Percentiles rank a stretch among this genome's conserved stretches.
Conservation (phyloP, 2,113 vertebrate genomes). For the Seriola rivoliana region DNA sequence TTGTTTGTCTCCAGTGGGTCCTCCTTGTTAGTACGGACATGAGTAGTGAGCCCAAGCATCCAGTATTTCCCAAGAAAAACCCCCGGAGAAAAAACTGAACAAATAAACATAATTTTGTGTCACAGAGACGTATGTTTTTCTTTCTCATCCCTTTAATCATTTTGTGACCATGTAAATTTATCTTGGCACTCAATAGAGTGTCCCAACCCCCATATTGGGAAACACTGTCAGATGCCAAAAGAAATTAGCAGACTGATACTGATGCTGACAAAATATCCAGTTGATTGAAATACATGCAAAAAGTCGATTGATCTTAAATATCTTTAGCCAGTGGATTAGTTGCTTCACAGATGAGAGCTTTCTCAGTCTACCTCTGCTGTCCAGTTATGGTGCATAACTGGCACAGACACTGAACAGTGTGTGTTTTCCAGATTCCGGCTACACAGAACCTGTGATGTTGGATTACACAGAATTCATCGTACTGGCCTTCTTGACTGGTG, state of each 20-base stretch:
- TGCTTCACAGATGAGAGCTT: not conserved
- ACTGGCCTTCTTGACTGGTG: constrained; percentile 20
- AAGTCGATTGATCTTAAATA: not conserved
- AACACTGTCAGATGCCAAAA: not conserved
- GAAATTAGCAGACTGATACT: too few species aligned
- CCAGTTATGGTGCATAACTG: constrained; percentile 11
- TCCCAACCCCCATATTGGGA: not conserved
- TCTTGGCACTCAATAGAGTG: too few species aligned
- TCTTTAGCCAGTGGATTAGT: not conserved
- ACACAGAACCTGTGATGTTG: accelerated
- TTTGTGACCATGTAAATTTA: not conserved
- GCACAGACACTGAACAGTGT: not conserved
- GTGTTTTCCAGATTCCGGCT: constrained; percentile 72
- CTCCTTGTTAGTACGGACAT: not conserved
- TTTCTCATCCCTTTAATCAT: not conserved
- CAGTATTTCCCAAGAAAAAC: not conserved
- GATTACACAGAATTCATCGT: not conserved
- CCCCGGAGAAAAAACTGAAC: not conserved
- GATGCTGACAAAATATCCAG: not conserved
- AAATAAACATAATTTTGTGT: not conserved
- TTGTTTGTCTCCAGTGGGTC: not conserved
- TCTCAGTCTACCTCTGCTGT: constrained; percentile 7
- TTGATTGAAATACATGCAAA: not conserved
- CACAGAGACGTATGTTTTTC: not conserved
- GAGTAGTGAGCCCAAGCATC: not conserved